Evolutionary conservation across 2,888 invertebrate genomes (phyloP).

Genomic region (Andrena minutula): DNA sequence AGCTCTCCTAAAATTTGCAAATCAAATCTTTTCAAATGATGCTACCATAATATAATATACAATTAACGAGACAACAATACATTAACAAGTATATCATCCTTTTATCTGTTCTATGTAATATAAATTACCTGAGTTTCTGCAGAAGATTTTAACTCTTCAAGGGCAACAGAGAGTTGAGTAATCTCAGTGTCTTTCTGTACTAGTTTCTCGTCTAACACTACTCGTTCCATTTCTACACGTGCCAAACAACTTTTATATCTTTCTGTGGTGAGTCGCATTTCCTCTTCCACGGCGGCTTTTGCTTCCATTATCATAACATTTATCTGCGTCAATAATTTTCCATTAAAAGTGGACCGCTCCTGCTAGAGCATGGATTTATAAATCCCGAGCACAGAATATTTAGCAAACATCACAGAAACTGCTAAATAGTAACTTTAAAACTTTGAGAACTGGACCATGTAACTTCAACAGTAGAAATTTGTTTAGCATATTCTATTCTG

Average conservation of each 20-base stretch:
- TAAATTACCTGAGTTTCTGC: constrained; percentile 80
- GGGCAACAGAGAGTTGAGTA: constrained; percentile 68
- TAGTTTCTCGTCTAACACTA: constrained; percentile 74
- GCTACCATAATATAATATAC: not conserved
- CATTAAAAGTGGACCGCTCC: not conserved
- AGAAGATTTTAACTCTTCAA: constrained; percentile 79
- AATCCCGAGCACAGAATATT: constrained; percentile 26
- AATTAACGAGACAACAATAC: not conserved
- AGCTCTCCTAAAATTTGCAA: constrained; percentile 77
- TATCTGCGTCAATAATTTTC: constrained; percentile 60
- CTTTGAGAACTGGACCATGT: constrained; percentile 5
- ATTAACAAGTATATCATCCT: not conserved
- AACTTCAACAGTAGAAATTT: constrained; percentile 15
- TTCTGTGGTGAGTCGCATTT: constrained; percentile 76
- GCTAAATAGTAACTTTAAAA: constrained; percentile 11
- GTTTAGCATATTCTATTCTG: not conserved
- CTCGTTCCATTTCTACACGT: constrained; percentile 76
- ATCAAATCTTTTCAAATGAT: not conserved
- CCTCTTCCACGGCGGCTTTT: constrained; percentile 74
- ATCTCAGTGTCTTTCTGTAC: constrained; percentile 77
- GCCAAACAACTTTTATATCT: constrained; percentile 74
- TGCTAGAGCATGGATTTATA: not conserved
- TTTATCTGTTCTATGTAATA: not conserved
- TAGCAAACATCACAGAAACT: constrained; percentile 60
- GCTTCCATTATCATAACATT: constrained; percentile 77